phyloP scores from a whole-genome alignment of 2,888 invertebrate genomes.

The Alloscopus bannaensis region DNA sequence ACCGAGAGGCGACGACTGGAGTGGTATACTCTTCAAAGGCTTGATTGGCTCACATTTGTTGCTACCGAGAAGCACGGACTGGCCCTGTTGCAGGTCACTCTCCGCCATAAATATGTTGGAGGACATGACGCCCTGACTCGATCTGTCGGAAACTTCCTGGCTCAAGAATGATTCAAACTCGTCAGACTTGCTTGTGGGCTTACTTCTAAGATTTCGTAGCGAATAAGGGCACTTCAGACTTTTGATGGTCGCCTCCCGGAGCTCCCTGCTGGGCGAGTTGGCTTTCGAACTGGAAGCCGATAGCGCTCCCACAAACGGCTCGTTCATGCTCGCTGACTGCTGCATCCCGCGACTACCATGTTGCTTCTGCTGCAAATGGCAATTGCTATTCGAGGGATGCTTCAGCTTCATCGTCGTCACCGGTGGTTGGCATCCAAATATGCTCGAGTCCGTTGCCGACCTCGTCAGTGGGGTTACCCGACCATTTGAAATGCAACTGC shows the following conservation, averaged over 20 bases:
- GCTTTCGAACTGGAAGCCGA: slow-evolving; percentile 41
- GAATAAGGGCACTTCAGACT: slow-evolving; percentile 73
- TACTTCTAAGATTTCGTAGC: slow-evolving; percentile 34
- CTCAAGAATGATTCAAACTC: slow-evolving; percentile 53
- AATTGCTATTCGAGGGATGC: too few species aligned
- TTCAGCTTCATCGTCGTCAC: too few species aligned
- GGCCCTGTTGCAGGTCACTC: slow-evolving; percentile 5
- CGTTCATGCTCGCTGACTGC: background rate
- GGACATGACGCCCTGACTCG: slow-evolving; percentile 55
- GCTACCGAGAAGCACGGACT: too few species aligned
- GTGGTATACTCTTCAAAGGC: background rate
- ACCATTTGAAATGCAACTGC: slow-evolving; percentile 32
- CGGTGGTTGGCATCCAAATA: too few species aligned
- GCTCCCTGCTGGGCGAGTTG: slow-evolving; percentile 56
- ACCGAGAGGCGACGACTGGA: background rate
- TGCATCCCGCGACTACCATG: background rate
- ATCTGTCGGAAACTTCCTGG: slow-evolving; percentile 52
- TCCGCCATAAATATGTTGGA: slow-evolving; percentile 56
- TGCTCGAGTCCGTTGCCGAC: slow-evolving; percentile 71
- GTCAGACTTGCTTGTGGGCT: slow-evolving; percentile 26
- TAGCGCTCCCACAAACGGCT: slow-evolving; percentile 34
- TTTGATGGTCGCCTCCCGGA: slow-evolving; percentile 64
- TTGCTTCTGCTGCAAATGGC: too few species aligned
- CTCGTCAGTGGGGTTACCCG: slow-evolving; percentile 59
- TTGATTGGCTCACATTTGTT: slow-evolving; percentile 29